Evolutionary conservation across 1,140 invertebrate species (phyloP).

Genomic region (Pseudomyrmex pallidus): DNA sequence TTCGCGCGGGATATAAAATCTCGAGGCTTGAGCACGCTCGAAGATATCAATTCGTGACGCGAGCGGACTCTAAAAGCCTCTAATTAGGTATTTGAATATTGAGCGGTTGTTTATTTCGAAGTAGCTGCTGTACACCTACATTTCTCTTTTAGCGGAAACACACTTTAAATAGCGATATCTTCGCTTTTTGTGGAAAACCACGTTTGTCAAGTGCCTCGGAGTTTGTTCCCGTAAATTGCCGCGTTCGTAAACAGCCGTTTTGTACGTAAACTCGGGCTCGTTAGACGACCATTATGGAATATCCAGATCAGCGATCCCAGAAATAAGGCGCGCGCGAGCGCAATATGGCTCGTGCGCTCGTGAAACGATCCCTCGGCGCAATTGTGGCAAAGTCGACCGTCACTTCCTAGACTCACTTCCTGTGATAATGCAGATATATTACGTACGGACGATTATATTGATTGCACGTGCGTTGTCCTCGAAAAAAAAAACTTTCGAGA

Average conservation of each 20-base stretch:
- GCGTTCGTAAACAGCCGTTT: no score
- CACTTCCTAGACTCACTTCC: constrained; percentile 37
- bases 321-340: constrained; percentile 22
- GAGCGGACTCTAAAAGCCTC: neutral
- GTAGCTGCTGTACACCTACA: no score
- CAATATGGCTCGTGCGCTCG: constrained; percentile 9
- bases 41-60: neutral
- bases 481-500: constrained; percentile 2
- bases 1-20: neutral
- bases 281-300: constrained; percentile 2
- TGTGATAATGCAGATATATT: constrained; percentile 6
- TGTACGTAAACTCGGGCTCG: constrained; percentile 14
- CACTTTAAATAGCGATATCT: no score
- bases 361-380: constrained; percentile 5
- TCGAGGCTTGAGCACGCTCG: neutral
- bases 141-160: neutral
- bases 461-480: neutral
- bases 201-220: no score
- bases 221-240: neutral
- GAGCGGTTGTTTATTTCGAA: no score
- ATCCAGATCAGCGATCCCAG: constrained; percentile 34
- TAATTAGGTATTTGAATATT: neutral
- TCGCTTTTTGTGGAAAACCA: no score
- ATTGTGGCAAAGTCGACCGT: constrained; percentile 27
- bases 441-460: constrained; percentile 19